Evolutionary conservation across 2,888 invertebrate genomes (phyloP), one percentile per base, ranked within the genome.

Genomic region (Drosophila setosimentum): DNA sequence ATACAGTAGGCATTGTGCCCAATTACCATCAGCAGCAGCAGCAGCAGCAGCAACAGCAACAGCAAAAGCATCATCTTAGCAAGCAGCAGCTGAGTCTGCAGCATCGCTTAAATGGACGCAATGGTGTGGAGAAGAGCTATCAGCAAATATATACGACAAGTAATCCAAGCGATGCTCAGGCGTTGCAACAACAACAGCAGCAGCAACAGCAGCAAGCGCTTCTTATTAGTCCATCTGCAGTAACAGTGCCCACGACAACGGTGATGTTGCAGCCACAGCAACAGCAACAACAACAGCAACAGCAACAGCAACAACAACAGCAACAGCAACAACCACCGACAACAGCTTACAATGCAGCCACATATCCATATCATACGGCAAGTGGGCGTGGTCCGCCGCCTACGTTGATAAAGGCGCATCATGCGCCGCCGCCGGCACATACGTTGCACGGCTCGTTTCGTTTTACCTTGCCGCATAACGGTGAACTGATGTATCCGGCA

Each of bases 401-500:
- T 82, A 60, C 91, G 45, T 78, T 92, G 59, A 80, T 93, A 65
- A 78, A 91, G 55, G 68, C 91, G 30, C 92, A 92, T 67, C 92
- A 89, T 78, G 77, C 85, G 59, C 83, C 89, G 40, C 91, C 91
- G 29, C 91, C 91, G 24, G 91, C 91, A 35, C 91, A 88, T 48
- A 58, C 89, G 21, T 51, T 84, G 73, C 73, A 89, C 69, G 77
- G 70, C 45, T 76, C 82, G 37, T 92, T 90, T 82, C 91, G 92
- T 54, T 94, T 92, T 91, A 93, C 91, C 85, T 91, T 92, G 82
- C 94, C 93, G 70, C 94, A 94, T 73, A 94, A 94, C 78, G 94
- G 94, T 69, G 94, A 94, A 68, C 91, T 94, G 73, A 91, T 94
- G 11, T 95, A 95, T 80, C 95, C 95, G 35, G 76, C 85, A 54